phyloP scores from a whole-genome alignment of 2,888 invertebrate genomes.

The Andrena camellia region DNA sequence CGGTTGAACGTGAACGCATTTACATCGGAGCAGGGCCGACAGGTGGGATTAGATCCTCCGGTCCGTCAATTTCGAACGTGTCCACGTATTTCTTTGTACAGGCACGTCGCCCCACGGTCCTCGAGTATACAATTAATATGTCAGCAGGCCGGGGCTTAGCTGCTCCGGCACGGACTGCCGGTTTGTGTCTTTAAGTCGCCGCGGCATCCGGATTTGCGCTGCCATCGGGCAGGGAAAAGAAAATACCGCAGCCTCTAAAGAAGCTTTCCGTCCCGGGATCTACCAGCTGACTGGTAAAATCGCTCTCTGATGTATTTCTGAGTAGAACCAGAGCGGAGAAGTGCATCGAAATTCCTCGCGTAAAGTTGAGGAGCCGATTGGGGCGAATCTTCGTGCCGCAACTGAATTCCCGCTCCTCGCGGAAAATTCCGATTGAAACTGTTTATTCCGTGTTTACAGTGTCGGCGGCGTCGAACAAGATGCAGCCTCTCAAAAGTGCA shows the following conservation, averaged over 20 bases:
- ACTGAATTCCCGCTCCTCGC: not conserved
- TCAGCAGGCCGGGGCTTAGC: not conserved
- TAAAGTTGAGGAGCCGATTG: not conserved
- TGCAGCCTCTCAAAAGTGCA: no score
- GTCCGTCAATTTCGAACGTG: not conserved
- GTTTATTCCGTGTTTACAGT: not conserved
- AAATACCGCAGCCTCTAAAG: not conserved
- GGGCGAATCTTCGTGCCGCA: not conserved
- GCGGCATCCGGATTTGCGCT: slow-evolving; percentile 4
- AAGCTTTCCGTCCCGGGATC: slow-evolving; percentile 4
- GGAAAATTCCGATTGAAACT: no score
- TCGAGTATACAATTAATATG: slow-evolving; percentile 20
- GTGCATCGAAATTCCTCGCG: not conserved
- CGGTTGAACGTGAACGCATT: not conserved
- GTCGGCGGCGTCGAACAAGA: not conserved
- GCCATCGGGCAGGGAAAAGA: not conserved
- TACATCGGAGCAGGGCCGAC: no score
- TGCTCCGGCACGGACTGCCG: not conserved
- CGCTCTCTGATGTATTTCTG: not conserved
- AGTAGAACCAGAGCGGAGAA: not conserved
- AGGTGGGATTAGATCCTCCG: no score
- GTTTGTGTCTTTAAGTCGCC: not conserved
- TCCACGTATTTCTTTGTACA: not conserved
- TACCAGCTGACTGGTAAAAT: slow-evolving; percentile 6
- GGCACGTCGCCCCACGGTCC: not conserved